Percentiles rank a stretch among this genome's conserved stretches.
These are phyloP conservation scores for Axis porcinus DNA, from an alignment of 2,113 vertebrate species.

Conservation along the genomic window DNA sequence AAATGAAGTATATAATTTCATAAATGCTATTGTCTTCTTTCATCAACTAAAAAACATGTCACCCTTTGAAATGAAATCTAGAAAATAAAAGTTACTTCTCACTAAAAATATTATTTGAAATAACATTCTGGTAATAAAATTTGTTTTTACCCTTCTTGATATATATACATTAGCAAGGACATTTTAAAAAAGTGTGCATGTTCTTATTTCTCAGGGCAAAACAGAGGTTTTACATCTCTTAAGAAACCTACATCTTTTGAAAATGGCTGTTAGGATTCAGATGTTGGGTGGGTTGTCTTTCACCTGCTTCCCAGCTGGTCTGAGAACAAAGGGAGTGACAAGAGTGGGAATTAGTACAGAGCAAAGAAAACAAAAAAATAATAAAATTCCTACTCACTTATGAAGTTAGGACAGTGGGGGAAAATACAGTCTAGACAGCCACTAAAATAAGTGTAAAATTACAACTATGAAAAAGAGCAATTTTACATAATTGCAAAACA, in stretches of 20 bases:
- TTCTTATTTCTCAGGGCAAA: background rate
- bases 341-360: background rate
- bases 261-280: background rate
- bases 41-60: background rate
- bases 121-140: background rate
- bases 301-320: background rate
- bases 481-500: background rate
- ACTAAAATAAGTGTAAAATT: background rate
- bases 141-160: background rate
- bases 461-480: background rate
- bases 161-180: background rate
- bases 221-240: background rate
- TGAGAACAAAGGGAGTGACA: background rate
- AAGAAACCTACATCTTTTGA: background rate
- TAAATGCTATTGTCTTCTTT: background rate
- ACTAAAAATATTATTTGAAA: background rate
- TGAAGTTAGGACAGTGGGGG: accelerated
- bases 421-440: background rate
- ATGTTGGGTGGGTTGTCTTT: background rate
- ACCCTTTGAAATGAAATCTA: background rate
- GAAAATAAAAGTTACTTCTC: background rate
- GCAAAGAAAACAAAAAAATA: background rate
- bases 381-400: background rate
- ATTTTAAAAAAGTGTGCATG: background rate
- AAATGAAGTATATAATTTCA: background rate